Base-by-base conservation (phyloP, 2,113 vertebrate genomes). In the Stigmatopora argus region DNA sequence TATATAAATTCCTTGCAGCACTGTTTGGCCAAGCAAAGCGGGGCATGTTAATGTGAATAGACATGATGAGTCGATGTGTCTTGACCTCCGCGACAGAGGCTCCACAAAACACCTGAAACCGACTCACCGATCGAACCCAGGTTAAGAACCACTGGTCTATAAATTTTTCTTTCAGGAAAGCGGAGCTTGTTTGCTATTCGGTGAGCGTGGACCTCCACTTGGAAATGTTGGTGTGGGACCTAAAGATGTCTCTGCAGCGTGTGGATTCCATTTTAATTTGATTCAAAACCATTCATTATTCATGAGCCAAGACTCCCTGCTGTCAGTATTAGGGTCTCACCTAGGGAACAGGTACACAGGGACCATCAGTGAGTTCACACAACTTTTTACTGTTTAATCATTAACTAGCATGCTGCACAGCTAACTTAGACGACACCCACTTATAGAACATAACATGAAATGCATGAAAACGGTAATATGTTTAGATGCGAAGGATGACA, bases 381-480 rank as follows among this genome's bases (percentile, higher is more conserved):
- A 46, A 47, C 67, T 55, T 41, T 5, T 4, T 47, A 13, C 52
- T 62, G 68, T 68, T 66, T 31, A 58, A 4, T 79, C 44, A 71
- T 79, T 67, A 76, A 71, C 78, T 67, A 76, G 45, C 21, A 10
- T 53, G 61, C 48, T 10, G 55, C 31, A 15, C 3, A 26, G 55
- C 55, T 57, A 57, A 57, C 5, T 35, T 57, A 1, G 17, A 35
- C 31, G 34, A 31, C 26, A 3, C 26, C 26, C 26, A 56, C 26
- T 56, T 31, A 31, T 56, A 31, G 13, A 48, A 48, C 17, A 15
- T 48, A 17, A 1, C 18, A 49, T n/a, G 8, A 49, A 49, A 49
- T 3, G n/a, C 15, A n/a, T n/a, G n/a, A 49, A 49, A 31, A 31
- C 26, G 3, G 26, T 31, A 31, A 31, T 31, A 31, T 31, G 1